A percentile compares a stretch with the other conserved stretches of the same genome.
phyloP scores from a whole-genome alignment of 2,797 vertebrate species.

The Tenualosa thibaudeaui region DNA sequence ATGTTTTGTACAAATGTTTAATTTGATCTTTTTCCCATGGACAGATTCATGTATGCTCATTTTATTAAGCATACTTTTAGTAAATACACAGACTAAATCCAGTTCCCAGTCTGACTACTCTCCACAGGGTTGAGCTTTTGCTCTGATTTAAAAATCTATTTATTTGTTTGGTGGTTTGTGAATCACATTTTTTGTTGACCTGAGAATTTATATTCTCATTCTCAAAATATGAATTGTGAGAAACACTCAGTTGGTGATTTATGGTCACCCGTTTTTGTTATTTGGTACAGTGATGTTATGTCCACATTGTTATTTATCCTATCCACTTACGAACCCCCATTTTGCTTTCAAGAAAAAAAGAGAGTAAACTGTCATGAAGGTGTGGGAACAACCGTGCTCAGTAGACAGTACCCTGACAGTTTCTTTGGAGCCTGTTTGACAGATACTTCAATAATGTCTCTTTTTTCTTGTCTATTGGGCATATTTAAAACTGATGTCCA shows the following conservation, averaged over 20 bases:
- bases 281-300: neutral
- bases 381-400: neutral
- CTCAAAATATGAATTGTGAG: neutral
- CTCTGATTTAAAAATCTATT: neutral
- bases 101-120: neutral
- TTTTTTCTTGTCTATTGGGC: neutral
- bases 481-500: neutral
- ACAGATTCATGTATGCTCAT: neutral
- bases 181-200: neutral
- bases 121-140: neutral
- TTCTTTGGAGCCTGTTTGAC: neutral
- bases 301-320: neutral
- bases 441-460: neutral
- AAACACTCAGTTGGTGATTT: neutral
- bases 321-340: neutral
- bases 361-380: neutral
- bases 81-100: neutral
- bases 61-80: neutral
- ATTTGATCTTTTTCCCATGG: slow-evolving; percentile 2
- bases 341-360: neutral
- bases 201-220: neutral
- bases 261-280: neutral
- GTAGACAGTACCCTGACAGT: neutral
- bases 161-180: neutral
- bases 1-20: slow-evolving; percentile 38